phyloP scores from a whole-genome alignment of 1,140 invertebrate species.

The Lycorma delicatula region DNA sequence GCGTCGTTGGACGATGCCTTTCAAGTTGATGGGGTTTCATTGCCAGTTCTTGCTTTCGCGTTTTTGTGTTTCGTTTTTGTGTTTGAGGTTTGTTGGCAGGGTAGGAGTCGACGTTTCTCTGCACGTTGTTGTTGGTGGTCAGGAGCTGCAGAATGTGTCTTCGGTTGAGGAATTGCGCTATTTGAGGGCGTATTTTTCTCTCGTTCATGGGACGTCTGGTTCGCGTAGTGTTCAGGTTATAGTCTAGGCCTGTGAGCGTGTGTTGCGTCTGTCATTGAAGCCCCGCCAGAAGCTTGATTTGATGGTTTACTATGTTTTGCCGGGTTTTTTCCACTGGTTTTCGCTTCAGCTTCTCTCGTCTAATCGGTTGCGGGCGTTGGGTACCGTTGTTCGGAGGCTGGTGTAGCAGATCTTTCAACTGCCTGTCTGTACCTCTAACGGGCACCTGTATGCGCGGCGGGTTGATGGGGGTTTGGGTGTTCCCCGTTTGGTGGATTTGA shows the following conservation, averaged over 20 bases:
- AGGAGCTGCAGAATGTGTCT: neutral
- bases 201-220: neutral
- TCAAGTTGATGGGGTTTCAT: constrained; percentile 1
- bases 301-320: neutral
- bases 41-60: constrained; percentile 18
- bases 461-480: neutral
- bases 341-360: neutral
- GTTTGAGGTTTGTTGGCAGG: constrained; percentile 17
- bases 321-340: neutral
- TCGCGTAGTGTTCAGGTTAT: neutral
- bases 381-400: neutral
- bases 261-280: neutral
- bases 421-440: neutral
- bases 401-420: neutral
- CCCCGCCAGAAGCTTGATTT: neutral
- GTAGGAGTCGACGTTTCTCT: constrained; percentile 12
- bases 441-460: neutral
- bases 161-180: neutral
- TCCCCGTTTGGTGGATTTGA: neutral
- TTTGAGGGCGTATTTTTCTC: neutral
- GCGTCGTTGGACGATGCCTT: constrained; percentile 9
- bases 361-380: neutral
- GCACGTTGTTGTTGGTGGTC: neutral
- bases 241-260: neutral
- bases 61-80: constrained; percentile 8